These are phyloP conservation scores for Salticus scenicus DNA, from an alignment of 2,888 invertebrate species.

Conservation along the genomic window DNA sequence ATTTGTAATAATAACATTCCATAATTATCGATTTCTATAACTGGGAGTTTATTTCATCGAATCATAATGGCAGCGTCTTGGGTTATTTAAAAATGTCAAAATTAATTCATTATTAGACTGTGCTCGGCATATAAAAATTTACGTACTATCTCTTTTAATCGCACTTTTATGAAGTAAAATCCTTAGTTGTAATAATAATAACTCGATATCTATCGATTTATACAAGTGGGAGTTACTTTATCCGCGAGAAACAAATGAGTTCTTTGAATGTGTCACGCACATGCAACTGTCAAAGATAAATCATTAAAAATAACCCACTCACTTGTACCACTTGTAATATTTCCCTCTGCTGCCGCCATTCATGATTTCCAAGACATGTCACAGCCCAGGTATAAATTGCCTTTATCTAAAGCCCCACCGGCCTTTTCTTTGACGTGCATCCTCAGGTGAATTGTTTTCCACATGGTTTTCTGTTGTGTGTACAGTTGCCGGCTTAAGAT, in stretches of 20 bases:
- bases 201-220: neutral
- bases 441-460: conserved; percentile 25
- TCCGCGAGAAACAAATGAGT: neutral
- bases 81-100: too few relatives aligned
- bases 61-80: too few relatives aligned
- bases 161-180: too few relatives aligned
- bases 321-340: conserved; percentile 64
- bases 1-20: too few relatives aligned
- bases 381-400: neutral
- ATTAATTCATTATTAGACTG: too few relatives aligned
- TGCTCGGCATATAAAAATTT: too few relatives aligned
- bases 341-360: conserved; percentile 37
- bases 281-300: neutral
- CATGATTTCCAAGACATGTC: conserved; percentile 26
- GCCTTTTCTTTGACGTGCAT: conserved; percentile 2
- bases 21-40: too few relatives aligned
- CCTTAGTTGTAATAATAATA: too few relatives aligned
- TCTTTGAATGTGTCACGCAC: neutral
- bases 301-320: conserved; percentile 22
- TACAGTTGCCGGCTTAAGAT: conserved; percentile 49
- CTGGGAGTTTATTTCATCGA: too few relatives aligned
- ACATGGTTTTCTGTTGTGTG: conserved; percentile 53
- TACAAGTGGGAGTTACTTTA: neutral
- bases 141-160: too few relatives aligned
- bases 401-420: neutral